These are phyloP conservation scores for Anoplopoma fimbria DNA, from an alignment of 2,113 vertebrate genomes.

Conservation along the genomic window DNA sequence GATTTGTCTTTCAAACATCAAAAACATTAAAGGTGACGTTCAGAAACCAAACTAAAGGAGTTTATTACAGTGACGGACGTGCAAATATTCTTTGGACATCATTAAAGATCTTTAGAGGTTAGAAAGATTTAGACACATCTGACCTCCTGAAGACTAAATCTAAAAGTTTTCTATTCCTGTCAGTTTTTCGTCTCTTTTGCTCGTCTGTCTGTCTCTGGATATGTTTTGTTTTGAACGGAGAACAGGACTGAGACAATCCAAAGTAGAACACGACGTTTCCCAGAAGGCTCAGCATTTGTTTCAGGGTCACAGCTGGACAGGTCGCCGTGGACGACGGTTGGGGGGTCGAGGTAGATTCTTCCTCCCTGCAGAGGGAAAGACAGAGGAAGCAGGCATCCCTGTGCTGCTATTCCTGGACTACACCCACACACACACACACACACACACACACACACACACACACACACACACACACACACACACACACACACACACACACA, in stretches of 20 bases:
- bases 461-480: slow-evolving; percentile 15
- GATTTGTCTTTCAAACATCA: too few relatives aligned
- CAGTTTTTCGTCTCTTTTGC: too few relatives aligned
- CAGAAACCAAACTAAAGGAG: background rate
- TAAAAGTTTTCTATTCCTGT: too few relatives aligned
- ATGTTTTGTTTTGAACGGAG: too few relatives aligned
- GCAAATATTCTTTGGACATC: too few relatives aligned
- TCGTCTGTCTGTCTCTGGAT: too few relatives aligned
- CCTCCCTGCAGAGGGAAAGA: slow-evolving; percentile 54
- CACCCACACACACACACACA: slow-evolving; percentile 17
- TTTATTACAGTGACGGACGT: too few relatives aligned
- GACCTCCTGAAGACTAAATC: too few relatives aligned
- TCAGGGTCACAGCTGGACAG: too few relatives aligned
- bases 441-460: slow-evolving; percentile 2
- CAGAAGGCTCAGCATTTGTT: slow-evolving; percentile 30
- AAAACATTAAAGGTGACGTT: too few relatives aligned
- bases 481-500: slow-evolving; percentile 9
- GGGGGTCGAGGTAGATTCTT: slow-evolving; percentile 58
- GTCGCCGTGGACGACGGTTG: too few relatives aligned
- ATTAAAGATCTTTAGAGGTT: background rate
- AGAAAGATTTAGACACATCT: background rate
- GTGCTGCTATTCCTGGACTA: slow-evolving; percentile 63
- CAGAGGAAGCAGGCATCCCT: slow-evolving; percentile 56
- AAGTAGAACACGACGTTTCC: slow-evolving; percentile 48
- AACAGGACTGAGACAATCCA: background rate